Percentiles rank a stretch among this genome's conserved stretches.
These are phyloP conservation scores for Grus americana DNA, from an alignment of 2,113 vertebrate species.

Conservation along the genomic window DNA sequence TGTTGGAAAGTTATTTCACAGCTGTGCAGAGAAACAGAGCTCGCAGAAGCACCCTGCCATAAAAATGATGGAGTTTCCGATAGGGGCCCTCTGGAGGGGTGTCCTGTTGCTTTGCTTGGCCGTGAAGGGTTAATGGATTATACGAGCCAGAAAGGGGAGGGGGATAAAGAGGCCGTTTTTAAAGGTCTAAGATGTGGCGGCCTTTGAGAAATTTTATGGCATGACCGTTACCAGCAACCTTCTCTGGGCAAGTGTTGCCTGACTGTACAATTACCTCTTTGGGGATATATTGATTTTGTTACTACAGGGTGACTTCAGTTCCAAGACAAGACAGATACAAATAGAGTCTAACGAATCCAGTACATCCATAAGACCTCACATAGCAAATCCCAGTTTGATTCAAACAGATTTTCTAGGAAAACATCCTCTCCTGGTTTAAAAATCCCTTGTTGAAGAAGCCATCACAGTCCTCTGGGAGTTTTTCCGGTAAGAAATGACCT, in stretches of 20 bases:
- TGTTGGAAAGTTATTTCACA: neutral
- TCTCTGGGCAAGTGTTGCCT: neutral
- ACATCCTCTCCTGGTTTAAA: neutral
- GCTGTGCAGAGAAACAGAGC: neutral
- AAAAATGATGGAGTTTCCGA: fast-evolving
- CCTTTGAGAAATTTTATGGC: neutral
- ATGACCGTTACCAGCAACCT: neutral
- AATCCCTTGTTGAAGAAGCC: neutral
- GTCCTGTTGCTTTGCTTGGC: neutral
- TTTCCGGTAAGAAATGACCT: neutral
- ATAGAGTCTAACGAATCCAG: neutral
- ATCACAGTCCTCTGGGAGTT: neutral
- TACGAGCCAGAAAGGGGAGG: neutral
- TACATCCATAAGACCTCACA: neutral
- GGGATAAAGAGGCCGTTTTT: neutral
- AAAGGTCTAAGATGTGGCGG: neutral
- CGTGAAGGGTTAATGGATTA: neutral
- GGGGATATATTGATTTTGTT: neutral
- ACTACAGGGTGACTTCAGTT: neutral
- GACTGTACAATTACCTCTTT: neutral
- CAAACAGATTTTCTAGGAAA: neutral
- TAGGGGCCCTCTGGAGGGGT: neutral
- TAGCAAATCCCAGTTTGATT: neutral
- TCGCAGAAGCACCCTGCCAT: neutral
- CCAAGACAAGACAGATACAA: neutral